These are phyloP conservation scores for Salmo trutta DNA, from an alignment of 2,797 vertebrate genomes.

Conservation along the genomic window DNA sequence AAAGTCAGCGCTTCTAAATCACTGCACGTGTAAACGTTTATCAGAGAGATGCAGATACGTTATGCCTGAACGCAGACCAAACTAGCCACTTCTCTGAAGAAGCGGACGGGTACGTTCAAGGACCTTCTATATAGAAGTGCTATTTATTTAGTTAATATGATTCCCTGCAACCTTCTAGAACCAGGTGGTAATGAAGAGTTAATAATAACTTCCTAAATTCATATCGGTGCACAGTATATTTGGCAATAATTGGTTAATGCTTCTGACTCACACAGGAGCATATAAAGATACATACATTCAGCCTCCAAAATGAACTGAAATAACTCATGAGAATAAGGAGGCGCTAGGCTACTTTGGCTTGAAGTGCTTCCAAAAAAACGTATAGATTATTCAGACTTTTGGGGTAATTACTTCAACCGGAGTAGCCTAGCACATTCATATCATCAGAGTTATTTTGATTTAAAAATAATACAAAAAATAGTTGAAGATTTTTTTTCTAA, in stretches of 20 bases:
- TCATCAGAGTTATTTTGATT: too few relatives aligned
- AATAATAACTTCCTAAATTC: neutral
- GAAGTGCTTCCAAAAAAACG: neutral
- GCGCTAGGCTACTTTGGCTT: neutral
- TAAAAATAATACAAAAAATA: too few relatives aligned
- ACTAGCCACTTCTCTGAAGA: conserved; percentile 10
- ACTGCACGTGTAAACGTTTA: conserved; percentile 25
- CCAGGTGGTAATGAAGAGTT: neutral
- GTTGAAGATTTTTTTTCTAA: neutral
- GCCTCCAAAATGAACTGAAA: neutral
- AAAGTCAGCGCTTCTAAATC: conserved; percentile 41
- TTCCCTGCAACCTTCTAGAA: neutral
- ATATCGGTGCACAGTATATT: neutral
- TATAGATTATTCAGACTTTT: neutral
- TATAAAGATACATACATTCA: neutral
- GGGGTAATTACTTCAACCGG: neutral
- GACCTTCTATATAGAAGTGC: neutral
- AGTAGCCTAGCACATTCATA: neutral
- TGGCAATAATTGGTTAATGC: neutral
- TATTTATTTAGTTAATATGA: neutral
- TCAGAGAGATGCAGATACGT: conserved; percentile 13
- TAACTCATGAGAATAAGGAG: neutral
- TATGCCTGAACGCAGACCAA: neutral
- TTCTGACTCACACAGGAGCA: neutral
- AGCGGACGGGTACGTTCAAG: neutral